Evolutionary conservation across 2,888 invertebrate genomes (phyloP).

Genomic region (Sylvicola fuscatus): DNA sequence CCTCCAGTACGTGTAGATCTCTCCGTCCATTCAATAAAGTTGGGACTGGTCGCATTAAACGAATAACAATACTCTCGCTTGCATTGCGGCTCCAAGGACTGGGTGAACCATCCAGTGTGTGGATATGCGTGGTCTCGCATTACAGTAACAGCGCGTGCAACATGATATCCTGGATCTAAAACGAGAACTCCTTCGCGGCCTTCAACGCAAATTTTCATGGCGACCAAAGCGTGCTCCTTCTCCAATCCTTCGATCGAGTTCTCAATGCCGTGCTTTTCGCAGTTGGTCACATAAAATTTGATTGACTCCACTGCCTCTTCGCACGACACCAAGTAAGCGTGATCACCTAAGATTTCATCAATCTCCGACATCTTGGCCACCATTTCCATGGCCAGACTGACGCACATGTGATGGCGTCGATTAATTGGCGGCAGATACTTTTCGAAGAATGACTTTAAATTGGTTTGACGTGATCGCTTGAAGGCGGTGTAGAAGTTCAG

Average conservation of each 20-base stretch:
- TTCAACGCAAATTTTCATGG: constrained; percentile 48
- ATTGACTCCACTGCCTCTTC: constrained; percentile 58
- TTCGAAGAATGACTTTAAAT: constrained; percentile 50
- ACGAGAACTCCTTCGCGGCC: constrained; percentile 58
- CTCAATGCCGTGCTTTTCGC: constrained; percentile 29
- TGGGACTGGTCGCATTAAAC: constrained; percentile 41
- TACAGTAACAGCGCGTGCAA: constrained; percentile 64
- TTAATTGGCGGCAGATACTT: constrained; percentile 61
- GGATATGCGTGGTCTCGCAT: constrained; percentile 73
- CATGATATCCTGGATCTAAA: constrained; percentile 82
- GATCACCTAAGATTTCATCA: constrained; percentile 43
- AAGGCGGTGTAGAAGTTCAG: constrained; percentile 42
- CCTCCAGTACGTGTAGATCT: constrained; percentile 46
- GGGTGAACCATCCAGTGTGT: constrained; percentile 78
- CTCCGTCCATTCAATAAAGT: constrained; percentile 75
- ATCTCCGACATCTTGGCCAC: constrained; percentile 43
- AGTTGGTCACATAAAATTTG: constrained; percentile 33
- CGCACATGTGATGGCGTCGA: constrained; percentile 65
- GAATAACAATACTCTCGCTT: constrained; percentile 71
- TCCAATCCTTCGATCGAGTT: constrained; percentile 32
- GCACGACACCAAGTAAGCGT: constrained; percentile 61
- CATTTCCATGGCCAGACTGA: constrained; percentile 68
- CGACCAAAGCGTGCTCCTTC: constrained; percentile 75
- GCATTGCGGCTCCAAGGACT: constrained; percentile 52
- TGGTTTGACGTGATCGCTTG: constrained; percentile 38